Evolutionary conservation across 2,888 invertebrate species (phyloP).

Genomic region (Branchipolynoe longqiensis): DNA sequence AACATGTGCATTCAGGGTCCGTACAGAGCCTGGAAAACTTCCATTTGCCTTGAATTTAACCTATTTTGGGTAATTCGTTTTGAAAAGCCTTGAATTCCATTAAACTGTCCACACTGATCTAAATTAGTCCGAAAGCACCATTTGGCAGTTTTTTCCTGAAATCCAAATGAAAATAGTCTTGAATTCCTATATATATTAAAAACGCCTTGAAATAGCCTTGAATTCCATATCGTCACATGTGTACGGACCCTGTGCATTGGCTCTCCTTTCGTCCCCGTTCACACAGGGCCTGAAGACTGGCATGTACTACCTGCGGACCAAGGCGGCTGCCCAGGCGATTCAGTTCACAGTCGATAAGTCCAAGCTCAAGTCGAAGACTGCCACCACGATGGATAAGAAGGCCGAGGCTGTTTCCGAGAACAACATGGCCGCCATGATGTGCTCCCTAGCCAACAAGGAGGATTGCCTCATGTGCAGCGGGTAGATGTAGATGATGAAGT

Average conservation of each 20-base stretch:
- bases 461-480: slow-evolving; percentile 92
- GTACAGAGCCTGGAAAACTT: slow-evolving; percentile 18
- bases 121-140: too few species aligned
- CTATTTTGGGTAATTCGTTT: too few species aligned
- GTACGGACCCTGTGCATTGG: too few species aligned
- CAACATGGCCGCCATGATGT: slow-evolving; percentile 90
- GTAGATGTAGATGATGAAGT: slow-evolving; percentile 61
- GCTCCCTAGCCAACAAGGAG: slow-evolving; percentile 93
- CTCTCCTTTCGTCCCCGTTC: slow-evolving; percentile 1
- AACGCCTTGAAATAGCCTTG: too few species aligned
- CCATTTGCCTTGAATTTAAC: too few species aligned
- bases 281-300: slow-evolving; percentile 95
- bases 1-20: too few species aligned
- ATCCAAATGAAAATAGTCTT: too few species aligned
- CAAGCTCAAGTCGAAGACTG: slow-evolving; percentile 82
- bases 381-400: slow-evolving; percentile 59
- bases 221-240: too few species aligned
- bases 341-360: slow-evolving; percentile 98
- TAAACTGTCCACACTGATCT: too few species aligned
- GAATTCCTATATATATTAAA: too few species aligned
- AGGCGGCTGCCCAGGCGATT: slow-evolving; percentile 97
- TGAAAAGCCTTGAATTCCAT: too few species aligned
- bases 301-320: slow-evolving; percentile 98
- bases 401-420: slow-evolving; percentile 74
- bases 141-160: too few species aligned